A percentile compares a stretch with the other conserved stretches of the same genome.
phyloP scores from a whole-genome alignment of 2,888 invertebrate species.

The Tachina lurida region DNA sequence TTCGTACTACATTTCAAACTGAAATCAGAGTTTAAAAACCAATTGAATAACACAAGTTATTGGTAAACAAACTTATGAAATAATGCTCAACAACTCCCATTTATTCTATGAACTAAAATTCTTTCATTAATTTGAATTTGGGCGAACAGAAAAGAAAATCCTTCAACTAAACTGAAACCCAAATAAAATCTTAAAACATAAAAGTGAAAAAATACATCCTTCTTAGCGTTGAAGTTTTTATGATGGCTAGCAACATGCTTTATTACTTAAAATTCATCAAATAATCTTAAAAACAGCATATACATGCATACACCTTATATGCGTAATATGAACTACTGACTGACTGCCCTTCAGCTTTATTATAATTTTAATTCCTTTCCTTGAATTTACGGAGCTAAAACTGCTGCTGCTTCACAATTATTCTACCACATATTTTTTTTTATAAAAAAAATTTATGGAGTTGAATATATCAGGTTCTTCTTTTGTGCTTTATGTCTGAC shows the following conservation, averaged over 20 bases:
- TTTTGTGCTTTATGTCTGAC: background rate
- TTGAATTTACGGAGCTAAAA: background rate
- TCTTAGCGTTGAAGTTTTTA: background rate
- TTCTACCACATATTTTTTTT: constrained; percentile 27
- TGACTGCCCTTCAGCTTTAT: constrained; percentile 56
- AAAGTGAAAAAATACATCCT: background rate
- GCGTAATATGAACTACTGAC: constrained; percentile 65
- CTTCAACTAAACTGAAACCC: constrained; percentile 10
- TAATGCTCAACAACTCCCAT: background rate
- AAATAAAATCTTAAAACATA: constrained; percentile 19
- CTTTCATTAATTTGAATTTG: background rate
- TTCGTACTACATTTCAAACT: too few relatives aligned
- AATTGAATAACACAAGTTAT: too few relatives aligned
- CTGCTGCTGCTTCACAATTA: constrained; percentile 12
- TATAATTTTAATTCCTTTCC: constrained; percentile 6
- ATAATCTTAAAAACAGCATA: constrained; percentile 10
- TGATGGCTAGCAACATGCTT: constrained; percentile 20
- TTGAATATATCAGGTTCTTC: constrained; percentile 18
- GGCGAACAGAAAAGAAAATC: background rate
- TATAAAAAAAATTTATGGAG: background rate
- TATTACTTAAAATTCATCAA: constrained; percentile 46
- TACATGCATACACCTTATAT: constrained; percentile 1
- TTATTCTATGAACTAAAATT: background rate
- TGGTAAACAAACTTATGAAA: too few relatives aligned
- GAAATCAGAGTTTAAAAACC: too few relatives aligned